Evolutionary conservation across 2,888 invertebrate genomes (phyloP).

Genomic region (Parasteatoda lunata): DNA sequence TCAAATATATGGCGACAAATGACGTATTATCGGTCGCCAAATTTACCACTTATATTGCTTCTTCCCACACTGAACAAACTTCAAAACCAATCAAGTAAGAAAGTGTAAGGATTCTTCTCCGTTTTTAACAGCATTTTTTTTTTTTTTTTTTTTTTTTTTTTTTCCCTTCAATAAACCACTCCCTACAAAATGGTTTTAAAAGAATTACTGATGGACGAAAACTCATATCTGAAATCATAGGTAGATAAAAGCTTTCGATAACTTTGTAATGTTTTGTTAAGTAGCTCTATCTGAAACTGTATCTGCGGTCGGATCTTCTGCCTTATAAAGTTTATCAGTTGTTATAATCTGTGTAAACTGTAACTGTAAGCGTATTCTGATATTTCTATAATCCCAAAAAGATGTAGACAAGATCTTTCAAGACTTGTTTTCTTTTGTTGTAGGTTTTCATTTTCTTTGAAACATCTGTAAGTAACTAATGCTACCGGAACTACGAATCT

Average conservation of each 20-base stretch:
- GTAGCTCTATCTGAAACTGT: constrained; percentile 51
- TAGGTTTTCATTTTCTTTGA: constrained; percentile 17
- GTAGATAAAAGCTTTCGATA: constrained; percentile 42
- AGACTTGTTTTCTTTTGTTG: constrained; percentile 37
- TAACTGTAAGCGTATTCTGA: constrained; percentile 39
- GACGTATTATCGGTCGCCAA: not conserved
- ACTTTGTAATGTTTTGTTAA: not conserved
- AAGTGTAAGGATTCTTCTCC: constrained; percentile 41
- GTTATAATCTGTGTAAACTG: constrained; percentile 64
- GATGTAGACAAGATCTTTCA: constrained; percentile 50
- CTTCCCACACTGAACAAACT: constrained; percentile 15
- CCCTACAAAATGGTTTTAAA: not conserved
- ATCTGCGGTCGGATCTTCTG: constrained; percentile 51
- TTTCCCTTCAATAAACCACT: constrained; percentile 1
- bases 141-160: constrained; percentile 9
- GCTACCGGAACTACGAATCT: too few relatives aligned
- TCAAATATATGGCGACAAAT: not conserved
- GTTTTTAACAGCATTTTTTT: constrained; percentile 8
- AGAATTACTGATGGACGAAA: not conserved
- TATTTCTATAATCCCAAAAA: constrained; percentile 32
- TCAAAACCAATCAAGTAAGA: constrained; percentile 16
- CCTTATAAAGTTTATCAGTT: constrained; percentile 27
- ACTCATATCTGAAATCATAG: constrained; percentile 31
- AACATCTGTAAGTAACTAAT: constrained; percentile 17
- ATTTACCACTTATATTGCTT: constrained; percentile 34